Evolutionary conservation across 2,888 invertebrate genomes (phyloP), one percentile per base, ranked within the genome.

Genomic region (Dasypolia templi): DNA sequence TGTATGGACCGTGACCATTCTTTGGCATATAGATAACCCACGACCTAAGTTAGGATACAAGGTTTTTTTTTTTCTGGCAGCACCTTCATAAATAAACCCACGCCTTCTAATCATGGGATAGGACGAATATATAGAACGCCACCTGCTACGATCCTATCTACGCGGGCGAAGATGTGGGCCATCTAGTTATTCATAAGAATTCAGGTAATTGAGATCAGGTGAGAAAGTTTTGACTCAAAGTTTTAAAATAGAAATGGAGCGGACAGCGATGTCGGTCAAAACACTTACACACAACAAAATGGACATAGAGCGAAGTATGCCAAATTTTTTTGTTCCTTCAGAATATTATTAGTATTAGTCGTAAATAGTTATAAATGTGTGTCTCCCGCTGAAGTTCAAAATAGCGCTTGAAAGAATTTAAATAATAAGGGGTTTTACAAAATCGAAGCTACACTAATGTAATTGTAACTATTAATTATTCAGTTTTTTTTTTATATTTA

Each of bases 221-320:
- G 61, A 44, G 29, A 61, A 51, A 74, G 35, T 70, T 26, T 19
- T 77, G 49, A 64, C 58, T 59, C 66, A 73, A 19, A 14, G 29
- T 51, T 63, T 66, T 26, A 64, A 79, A 79, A 77, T 72, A 77
- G 58, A 59, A 72, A 39, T 32, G 0, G 19, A 63, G 26, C 5
- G 3, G 19, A 46, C 26, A 58, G 17, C 3, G 11, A 78, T 63
- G 32, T 46, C 32, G 79, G 72, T 72, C 46, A 72, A 3, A n/a
- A 29, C 7, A 29, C 46, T 46, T 32, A 69, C 32, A 5, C 35
- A n/a, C 14, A 14, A 9, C 19, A 14, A 44, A 71, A 53, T 9
- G 53, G 14, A 42, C 26, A 29, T 44, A 19, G n/a, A 14, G 0
- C 14, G 6, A 58, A 39, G 14, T 17, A 77, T 42, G 22, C 9